Base-by-base conservation (phyloP, 2,888 invertebrate genomes). In the Caenorhabditis sinica region DNA sequence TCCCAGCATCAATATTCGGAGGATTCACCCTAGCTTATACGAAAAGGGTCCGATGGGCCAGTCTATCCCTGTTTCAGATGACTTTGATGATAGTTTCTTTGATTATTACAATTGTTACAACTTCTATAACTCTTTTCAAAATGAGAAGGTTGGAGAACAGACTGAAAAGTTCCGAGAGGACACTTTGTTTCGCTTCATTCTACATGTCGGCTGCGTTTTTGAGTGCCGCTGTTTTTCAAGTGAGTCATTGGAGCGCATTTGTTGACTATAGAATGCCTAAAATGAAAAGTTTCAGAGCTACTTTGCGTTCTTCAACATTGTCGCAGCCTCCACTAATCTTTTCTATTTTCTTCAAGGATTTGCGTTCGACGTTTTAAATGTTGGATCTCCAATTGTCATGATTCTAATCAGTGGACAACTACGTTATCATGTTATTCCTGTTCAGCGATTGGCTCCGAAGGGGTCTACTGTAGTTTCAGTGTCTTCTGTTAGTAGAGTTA, bases 61-160 rank as follows among this genome's bases (percentile, higher is more conserved):
- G 72, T 51, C 60, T 82, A 8, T 82, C 82, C 6, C 66, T 82
- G 1, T 76, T 82, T 58, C 76, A 76, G 51, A 61, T 82, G 71
- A 72, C 36, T 15, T 60, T 76, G 13, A 77, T 82, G 66, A 30
- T 60, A 11, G 30, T 76, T 49, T 71, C 82, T 2, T 33, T 82
- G 5, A 0, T 49, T 2, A 71, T 82, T 20, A 82, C 76, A 23
- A 23, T 82, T 28, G 25, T 73, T 11, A 72, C 66, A n/a, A 77
- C 72, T n/a, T 20, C 40, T 4, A 58, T 82, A 11, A 82, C 82
- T n/a, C 13, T 82, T 3, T 53, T 58, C 20, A 65, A 76, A 49
- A 82, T 82, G 82, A 60, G 63, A 53, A 72, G 51, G 23, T 40
- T 82, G n/a, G 76, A 76, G 56, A 82, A 71, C 61, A 76, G 82